phyloP scores from a whole-genome alignment of 2,797 vertebrate genomes.

The Chelon auratus region DNA sequence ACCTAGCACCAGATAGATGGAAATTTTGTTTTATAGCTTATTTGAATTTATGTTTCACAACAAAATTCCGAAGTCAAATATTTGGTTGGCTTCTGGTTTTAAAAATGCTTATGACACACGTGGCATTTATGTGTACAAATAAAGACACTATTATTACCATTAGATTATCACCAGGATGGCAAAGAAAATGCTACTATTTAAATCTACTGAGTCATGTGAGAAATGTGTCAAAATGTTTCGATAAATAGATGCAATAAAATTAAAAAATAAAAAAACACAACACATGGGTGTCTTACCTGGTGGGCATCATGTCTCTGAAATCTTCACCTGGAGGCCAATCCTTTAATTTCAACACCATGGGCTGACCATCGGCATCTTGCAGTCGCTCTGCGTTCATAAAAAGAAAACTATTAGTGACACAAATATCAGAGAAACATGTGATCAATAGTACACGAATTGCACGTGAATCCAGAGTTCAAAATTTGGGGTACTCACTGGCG shows the following conservation, averaged over 20 bases:
- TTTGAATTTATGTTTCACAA: neutral
- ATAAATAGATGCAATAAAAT: too few species aligned
- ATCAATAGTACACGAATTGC: neutral
- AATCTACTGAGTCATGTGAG: too few species aligned
- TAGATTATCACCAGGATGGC: too few species aligned
- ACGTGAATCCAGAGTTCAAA: neutral
- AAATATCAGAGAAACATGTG: neutral
- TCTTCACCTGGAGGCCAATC: constrained; percentile 99
- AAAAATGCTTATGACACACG: neutral
- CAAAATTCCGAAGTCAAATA: neutral
- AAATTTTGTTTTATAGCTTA: neutral
- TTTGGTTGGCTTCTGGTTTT: too few species aligned
- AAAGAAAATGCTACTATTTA: too few species aligned
- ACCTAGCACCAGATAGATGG: neutral
- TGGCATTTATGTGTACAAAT: too few species aligned
- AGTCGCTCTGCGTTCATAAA: constrained; percentile 87
- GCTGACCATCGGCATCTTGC: constrained; percentile 90
- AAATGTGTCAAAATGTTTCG: too few species aligned
- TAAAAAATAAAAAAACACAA: neutral
- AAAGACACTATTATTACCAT: too few species aligned
- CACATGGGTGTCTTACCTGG: constrained; percentile 84
- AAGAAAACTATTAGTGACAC: constrained; percentile 5
- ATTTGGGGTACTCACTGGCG: constrained; percentile 88
- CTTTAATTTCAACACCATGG: constrained; percentile 99
- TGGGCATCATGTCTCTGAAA: constrained; percentile 99